Percentiles rank a stretch among this genome's conserved stretches.
phyloP scores from a whole-genome alignment of 2,113 vertebrate genomes.

The Zosterops japonicus region DNA sequence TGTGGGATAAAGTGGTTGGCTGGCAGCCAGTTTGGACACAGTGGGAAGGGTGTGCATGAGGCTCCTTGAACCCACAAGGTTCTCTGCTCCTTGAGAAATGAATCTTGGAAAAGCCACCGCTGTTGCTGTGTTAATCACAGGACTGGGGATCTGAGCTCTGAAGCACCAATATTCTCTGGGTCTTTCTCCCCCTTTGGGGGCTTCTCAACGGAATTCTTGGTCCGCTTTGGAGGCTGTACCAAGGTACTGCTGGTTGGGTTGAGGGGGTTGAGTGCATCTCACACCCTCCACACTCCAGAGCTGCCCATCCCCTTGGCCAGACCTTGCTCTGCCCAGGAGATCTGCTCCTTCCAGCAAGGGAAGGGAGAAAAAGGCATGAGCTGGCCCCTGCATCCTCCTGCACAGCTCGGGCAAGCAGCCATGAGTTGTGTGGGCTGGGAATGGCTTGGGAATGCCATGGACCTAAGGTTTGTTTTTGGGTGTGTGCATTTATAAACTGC shows the following conservation, averaged over 20 bases:
- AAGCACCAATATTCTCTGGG: background rate
- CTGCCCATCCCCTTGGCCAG: background rate
- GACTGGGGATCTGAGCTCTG: fast-evolving
- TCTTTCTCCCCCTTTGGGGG: background rate
- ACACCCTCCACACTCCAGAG: background rate
- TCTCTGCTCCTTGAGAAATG: background rate
- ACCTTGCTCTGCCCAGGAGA: background rate
- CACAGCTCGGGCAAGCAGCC: background rate
- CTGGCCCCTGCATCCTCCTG: background rate
- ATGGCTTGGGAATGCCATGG: background rate
- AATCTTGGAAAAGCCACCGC: fast-evolving
- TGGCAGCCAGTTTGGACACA: background rate
- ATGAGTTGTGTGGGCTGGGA: background rate
- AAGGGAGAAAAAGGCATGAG: background rate
- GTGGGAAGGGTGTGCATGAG: background rate
- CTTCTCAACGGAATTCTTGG: background rate
- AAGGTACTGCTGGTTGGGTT: background rate
- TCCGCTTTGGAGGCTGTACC: background rate
- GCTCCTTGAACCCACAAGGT: background rate
- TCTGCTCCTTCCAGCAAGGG: background rate
- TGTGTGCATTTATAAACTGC: background rate
- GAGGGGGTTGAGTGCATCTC: background rate
- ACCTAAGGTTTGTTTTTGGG: background rate
- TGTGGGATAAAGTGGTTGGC: background rate
- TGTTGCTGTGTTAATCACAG: too few relatives aligned